phyloP scores from a whole-genome alignment of 2,113 vertebrate genomes.

The Furnarius figulus region DNA sequence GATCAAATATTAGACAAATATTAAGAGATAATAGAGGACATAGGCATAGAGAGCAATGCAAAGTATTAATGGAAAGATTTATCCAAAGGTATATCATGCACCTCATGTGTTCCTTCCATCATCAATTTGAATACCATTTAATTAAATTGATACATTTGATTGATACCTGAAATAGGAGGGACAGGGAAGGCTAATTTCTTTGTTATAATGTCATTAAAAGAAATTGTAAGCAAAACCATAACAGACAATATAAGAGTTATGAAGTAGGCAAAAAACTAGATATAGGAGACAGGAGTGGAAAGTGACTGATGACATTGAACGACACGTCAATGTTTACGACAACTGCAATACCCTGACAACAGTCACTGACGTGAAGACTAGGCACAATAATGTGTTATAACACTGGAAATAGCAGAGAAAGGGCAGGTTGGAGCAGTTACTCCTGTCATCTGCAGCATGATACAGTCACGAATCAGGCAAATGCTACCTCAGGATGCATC shows the following conservation, averaged over 20 bases:
- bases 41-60: background rate
- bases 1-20: background rate
- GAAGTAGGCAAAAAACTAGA: background rate
- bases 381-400: background rate
- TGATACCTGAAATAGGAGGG: background rate
- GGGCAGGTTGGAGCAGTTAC: background rate
- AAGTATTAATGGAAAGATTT: background rate
- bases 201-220: background rate
- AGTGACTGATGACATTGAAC: background rate
- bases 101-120: background rate
- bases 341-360: background rate
- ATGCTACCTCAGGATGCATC: background rate
- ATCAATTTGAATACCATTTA: background rate
- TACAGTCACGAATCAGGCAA: background rate
- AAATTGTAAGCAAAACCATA: background rate
- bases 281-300: background rate
- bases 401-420: background rate
- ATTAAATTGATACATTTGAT: background rate
- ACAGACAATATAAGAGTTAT: background rate
- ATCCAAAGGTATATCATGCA: background rate
- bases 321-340: background rate
- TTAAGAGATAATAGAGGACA: background rate
- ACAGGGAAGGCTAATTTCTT: background rate
- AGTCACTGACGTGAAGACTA: background rate
- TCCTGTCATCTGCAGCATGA: background rate